phyloP scores from a whole-genome alignment of 2,888 invertebrate species.

The Clivina fossor region DNA sequence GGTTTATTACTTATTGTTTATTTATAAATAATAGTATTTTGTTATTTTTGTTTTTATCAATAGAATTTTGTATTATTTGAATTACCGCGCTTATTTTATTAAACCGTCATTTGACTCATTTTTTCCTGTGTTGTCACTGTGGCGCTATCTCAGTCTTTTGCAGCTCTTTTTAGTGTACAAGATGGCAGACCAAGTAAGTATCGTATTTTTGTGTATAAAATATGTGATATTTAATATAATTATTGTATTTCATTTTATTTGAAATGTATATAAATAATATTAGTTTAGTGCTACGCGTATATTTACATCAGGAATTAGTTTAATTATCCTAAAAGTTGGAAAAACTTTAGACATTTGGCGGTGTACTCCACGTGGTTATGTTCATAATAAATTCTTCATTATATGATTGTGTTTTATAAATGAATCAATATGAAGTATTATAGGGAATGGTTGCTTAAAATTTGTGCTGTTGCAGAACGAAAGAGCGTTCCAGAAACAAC shows the following conservation, averaged over 20 bases:
- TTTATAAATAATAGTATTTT: neutral
- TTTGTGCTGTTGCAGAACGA: constrained; percentile 76
- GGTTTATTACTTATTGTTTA: constrained; percentile 4
- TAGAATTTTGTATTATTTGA: constrained; percentile 4
- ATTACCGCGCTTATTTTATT: neutral
- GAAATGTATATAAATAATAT: no score
- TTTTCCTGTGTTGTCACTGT: neutral
- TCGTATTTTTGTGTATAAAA: constrained; percentile 35
- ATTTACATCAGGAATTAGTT: no score
- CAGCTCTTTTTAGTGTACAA: constrained; percentile 62
- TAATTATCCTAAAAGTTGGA: no score
- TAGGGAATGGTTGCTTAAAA: constrained; percentile 29
- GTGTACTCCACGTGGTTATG: constrained; percentile 42
- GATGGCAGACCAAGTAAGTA: constrained; percentile 81
- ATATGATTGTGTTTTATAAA: constrained; percentile 7
- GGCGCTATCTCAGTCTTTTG: constrained; percentile 25
- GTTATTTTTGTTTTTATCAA: neutral
- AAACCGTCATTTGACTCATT: constrained; percentile 9
- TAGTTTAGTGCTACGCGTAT: no score
- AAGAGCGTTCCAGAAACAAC: constrained; percentile 96
- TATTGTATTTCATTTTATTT: no score
- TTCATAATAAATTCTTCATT: constrained; percentile 3
- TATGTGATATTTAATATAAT: constrained; percentile 1
- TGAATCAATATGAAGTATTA: neutral
- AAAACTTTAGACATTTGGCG: no score